Evolutionary conservation across 2,113 vertebrate species (phyloP), one percentile per base, ranked within the genome.

Genomic region (Sciurus niger): DNA sequence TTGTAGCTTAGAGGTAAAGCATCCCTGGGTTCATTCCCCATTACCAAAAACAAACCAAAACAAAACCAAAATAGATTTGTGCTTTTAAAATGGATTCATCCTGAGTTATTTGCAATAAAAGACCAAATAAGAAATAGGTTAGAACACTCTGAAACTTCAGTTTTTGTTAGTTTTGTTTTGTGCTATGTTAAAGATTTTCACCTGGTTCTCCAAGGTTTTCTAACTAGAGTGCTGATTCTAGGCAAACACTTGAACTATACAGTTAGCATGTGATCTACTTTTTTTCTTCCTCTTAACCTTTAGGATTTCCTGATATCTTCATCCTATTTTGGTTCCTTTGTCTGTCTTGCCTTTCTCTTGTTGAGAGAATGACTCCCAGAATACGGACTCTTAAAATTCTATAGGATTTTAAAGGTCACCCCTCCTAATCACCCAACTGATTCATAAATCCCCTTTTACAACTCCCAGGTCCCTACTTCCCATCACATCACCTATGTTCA

Each of bases 351-450:
- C 30, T 89, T 30, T 83, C 48, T 91, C 43, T 93, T 67, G 7
- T 37, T 89, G 20, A 65, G 48, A 90, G 65, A 92, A 76, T 72
- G 18, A 84, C 8, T 78, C 25, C 40, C 25, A 76, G 30, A 83
- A 87, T 84, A 84, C 70, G 65, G 53, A 67, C 24, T 87, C 53
- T 74, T 67, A 84, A 68, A 89, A 67, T 43, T 89, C 63, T 65
- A 43, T 17, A 88, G 48, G 32, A 82, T 37, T 63, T 96, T 80
- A 60, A 67, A 96, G n/a, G 48, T 91, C 51, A 90, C 32, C 43
- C 40, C 58, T 78, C 30, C 24, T 58, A 92, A 93, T 82, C 37
- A 85, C 60, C 3, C 46, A 94, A 24, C 16, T 90, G 60, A 96
- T 67, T 89, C 48, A 89, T 74, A 94, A 89, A 94, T 78, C 48